phyloP scores from a whole-genome alignment of 1,140 invertebrate species.

The Zaprionus ghesquierei region DNA sequence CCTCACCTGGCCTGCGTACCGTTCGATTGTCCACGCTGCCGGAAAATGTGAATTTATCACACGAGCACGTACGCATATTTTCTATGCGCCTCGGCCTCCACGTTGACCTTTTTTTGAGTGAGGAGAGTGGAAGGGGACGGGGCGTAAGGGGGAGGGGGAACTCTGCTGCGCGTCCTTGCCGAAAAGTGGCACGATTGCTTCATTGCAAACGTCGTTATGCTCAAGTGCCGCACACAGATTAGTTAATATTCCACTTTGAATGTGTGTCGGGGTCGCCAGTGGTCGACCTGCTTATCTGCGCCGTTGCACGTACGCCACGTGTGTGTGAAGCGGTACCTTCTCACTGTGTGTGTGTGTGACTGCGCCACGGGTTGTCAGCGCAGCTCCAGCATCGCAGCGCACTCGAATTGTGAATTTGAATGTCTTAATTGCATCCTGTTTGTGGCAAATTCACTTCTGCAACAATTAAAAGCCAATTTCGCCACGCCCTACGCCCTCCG shows the following conservation, averaged over 20 bases:
- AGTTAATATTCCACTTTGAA: slow-evolving; percentile 71
- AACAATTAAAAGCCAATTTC: slow-evolving; percentile 78
- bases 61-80: slow-evolving; percentile 79
- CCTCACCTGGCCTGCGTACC: slow-evolving; percentile 11
- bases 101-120: slow-evolving; percentile 44
- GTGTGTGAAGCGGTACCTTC: background rate
- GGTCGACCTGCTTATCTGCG: slow-evolving; percentile 35
- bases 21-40: slow-evolving; percentile 59
- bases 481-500: slow-evolving; percentile 1
- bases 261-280: slow-evolving; percentile 46
- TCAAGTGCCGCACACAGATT: slow-evolving; percentile 57
- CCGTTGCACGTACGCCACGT: slow-evolving; percentile 26
- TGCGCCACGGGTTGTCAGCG: background rate
- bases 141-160: background rate
- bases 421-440: slow-evolving; percentile 80
- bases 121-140: no score
- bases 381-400: background rate
- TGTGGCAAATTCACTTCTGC: slow-evolving; percentile 76
- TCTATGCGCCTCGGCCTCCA: slow-evolving; percentile 14
- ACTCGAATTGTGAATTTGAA: slow-evolving; percentile 47
- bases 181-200: slow-evolving; percentile 44
- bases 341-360: background rate
- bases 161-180: slow-evolving; percentile 8
- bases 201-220: slow-evolving; percentile 44
- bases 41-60: slow-evolving; percentile 81